Base-by-base conservation (phyloP, 2,113 vertebrate genomes). In the Apus apus region DNA sequence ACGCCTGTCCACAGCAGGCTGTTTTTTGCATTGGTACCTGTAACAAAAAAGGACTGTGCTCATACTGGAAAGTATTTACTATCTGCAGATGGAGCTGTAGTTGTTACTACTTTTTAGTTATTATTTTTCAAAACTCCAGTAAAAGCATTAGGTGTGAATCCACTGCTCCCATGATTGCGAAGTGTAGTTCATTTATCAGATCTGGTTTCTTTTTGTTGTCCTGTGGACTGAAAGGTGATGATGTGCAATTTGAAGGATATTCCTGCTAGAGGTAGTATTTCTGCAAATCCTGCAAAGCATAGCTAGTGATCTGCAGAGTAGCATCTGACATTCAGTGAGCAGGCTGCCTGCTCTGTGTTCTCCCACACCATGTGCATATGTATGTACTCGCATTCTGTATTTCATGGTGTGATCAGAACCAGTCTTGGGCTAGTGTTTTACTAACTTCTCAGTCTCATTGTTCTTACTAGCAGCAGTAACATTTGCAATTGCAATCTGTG, bases 231-330 rank as follows among this genome's bases (percentile, higher is more conserved):
- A 50, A 67, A 91, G 66, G 56, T 87, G 88, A 82, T 7, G 22
- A 45, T 66, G 36, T 82, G 73, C 60, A 36, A 8, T 11, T 78
- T 61, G 76, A 66, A 73, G 65, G 62, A 32, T 83, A 61, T 57
- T 90, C 20, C 82, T 93, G 62, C 40, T 84, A 13, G 72, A 60
- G 65, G 58, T 0, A 53, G 34, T 75, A 73, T 89, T 89, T 89
- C 74, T 94, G 77, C 80, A 84, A 77, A 74, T 68, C 40, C 72
- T 95, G 45, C 87, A 84, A 72, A 77, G 68, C 45, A 5, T 60
- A 50, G 50, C 48, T 89, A 79, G 86, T 72, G 76, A 56, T 91
- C 60, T 71, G 45, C 57, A 45, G 82, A 81, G 34, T n/a, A 68
- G 68, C 50, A 75, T 43, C 38, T 0, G 2, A 48, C 46, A 46